Base-by-base conservation (phyloP, 2,888 invertebrate genomes). In the Campopleginae sp. region DNA sequence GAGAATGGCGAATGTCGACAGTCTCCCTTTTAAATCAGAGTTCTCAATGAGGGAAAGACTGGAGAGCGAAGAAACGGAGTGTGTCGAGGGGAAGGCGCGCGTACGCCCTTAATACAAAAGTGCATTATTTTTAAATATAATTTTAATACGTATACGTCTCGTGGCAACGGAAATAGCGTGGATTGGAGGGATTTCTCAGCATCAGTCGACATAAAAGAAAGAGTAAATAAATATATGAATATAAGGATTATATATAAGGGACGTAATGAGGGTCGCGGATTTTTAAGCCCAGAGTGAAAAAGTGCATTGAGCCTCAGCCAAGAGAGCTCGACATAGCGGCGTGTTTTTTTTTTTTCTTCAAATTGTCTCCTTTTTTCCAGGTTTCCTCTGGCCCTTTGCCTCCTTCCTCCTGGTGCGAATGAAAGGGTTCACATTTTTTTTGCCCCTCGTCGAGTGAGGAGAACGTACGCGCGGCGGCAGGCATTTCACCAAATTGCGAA, bases 401-500 rank as follows among this genome's bases (percentile, higher is more conserved):
- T n/a, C 46, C 23, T 33, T 76, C 66, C 63, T 74, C 74, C 42
- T 6, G 51, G 19, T 61, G 42, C 63, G 48, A n/a, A 51, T 63
- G 77, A 82, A 71, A 51, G 63, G n/a, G 46, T 17, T n/a, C 75
- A 23, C 7, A 27, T 58, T 74, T 58, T 42, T 31, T 48, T 54
- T 71, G 2, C 48, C 27, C 14, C 48, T 48, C 10, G 14, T 76
- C 48, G 8, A 51, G 51, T 19, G 17, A 38, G n/a, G 7, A 23
- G 44, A 48, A 44, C n/a, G 48, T 23, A 48, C 71, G 58, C 46
- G 68, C 58, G 65, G n/a, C n/a, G n/a, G n/a, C n/a, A 63, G 54
- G 81, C 63, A 71, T 82, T 85, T 71, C 82, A 79, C 58, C 46
- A 79, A 85, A 85, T 82, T 71, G 82, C 82, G 79, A 85, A 85